These are phyloP conservation scores for Cryptomyrus ogoouensis DNA, from an alignment of 2,113 vertebrate genomes.

Conservation along the genomic window DNA sequence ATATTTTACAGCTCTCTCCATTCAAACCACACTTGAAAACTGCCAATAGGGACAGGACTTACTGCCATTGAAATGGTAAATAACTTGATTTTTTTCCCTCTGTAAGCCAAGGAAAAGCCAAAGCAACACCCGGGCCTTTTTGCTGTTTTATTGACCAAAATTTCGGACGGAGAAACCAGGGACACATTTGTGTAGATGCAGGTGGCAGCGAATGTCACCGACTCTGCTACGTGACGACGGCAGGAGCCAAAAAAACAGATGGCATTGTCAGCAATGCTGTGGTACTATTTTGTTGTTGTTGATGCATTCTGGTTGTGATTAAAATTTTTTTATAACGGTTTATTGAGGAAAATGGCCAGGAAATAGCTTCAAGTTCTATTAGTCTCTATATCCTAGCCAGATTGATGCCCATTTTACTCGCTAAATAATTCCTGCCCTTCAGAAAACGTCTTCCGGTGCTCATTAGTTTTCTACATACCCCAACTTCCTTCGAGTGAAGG, in stretches of 20 bases:
- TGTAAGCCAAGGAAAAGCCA: constrained; percentile 25
- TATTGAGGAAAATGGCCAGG: background rate
- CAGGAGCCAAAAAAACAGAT: background rate
- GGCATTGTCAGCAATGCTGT: background rate
- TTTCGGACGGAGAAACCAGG: constrained; percentile 30
- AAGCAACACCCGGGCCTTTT: constrained; percentile 22
- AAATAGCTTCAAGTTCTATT: background rate
- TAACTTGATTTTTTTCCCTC: constrained; percentile 26
- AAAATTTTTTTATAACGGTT: background rate
- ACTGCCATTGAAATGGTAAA: constrained; percentile 62
- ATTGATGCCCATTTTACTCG: background rate
- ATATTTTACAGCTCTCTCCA: constrained; percentile 65
- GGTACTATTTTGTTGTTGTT: background rate
- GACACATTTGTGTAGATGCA: constrained; percentile 28
- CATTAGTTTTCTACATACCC: background rate
- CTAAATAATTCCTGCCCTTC: background rate
- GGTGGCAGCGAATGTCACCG: constrained; percentile 5
- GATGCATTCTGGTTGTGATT: background rate
- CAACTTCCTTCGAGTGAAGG: background rate
- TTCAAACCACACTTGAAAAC: constrained; percentile 65
- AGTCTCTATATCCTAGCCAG: background rate
- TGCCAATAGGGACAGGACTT: constrained; percentile 49
- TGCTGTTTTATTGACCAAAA: constrained; percentile 25
- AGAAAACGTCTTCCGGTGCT: background rate
- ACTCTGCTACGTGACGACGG: background rate